Evolutionary conservation across 2,888 invertebrate genomes (phyloP).

Genomic region (Maniola hyperantus): DNA sequence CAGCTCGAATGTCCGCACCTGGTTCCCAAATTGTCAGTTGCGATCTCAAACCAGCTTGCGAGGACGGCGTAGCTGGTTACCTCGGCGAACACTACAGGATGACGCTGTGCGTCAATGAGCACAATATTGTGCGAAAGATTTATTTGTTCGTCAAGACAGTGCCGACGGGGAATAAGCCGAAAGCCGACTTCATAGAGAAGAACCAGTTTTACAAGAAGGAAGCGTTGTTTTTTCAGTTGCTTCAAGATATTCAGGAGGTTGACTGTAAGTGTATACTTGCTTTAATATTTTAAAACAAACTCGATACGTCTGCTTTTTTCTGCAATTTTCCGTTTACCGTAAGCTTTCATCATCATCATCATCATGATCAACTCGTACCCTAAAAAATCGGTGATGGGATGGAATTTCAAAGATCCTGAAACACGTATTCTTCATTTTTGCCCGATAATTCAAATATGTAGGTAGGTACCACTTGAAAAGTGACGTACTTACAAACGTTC

Average conservation of each 20-base stretch:
- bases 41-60: constrained; percentile 51
- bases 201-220: constrained; percentile 60
- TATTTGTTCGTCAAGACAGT: constrained; percentile 62
- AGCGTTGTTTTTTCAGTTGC: constrained; percentile 53
- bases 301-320: not conserved
- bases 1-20: constrained; percentile 44
- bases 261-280: constrained; percentile 37
- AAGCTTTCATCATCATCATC: no score
- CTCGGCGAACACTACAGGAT: constrained; percentile 65
- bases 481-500: no score
- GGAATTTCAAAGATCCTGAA: no score
- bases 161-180: constrained; percentile 58
- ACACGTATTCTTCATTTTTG: no score
- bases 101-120: constrained; percentile 46
- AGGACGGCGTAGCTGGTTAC: constrained; percentile 60
- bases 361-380: no score
- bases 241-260: constrained; percentile 53
- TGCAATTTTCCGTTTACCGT: not conserved
- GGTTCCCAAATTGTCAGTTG: constrained; percentile 44
- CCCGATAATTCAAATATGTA: no score
- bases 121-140: constrained; percentile 43
- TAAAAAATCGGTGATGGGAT: no score
- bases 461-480: no score
- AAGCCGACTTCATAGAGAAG: constrained; percentile 58
- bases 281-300: not conserved